Conservation (phyloP, 2,113 vertebrate species). For the Ptyas mucosa region DNA sequence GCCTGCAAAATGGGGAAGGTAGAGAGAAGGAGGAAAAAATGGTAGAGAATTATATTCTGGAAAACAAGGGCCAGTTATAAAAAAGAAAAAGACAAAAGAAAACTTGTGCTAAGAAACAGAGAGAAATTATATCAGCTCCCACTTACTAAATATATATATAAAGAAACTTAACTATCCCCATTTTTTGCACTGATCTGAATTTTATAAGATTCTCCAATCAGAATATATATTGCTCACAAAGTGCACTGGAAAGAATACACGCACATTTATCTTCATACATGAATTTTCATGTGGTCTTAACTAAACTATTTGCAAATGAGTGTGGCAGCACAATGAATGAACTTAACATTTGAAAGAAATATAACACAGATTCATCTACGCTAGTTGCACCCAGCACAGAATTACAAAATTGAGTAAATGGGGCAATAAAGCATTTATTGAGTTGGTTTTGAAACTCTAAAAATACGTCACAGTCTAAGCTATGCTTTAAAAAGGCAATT, state of each 20-base stretch:
- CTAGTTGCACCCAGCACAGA: background rate
- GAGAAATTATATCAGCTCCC: background rate
- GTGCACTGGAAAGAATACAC: background rate
- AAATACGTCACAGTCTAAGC: background rate
- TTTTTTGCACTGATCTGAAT: background rate
- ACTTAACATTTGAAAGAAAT: background rate
- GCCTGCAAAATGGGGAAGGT: background rate
- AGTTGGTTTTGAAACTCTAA: background rate
- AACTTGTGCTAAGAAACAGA: background rate
- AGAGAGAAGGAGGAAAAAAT: background rate
- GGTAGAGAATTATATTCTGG: background rate
- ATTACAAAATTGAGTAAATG: background rate
- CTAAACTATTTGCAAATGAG: background rate
- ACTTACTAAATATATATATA: background rate
- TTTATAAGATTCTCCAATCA: background rate
- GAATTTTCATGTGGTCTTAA: background rate
- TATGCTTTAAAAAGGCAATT: background rate
- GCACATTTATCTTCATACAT: background rate
- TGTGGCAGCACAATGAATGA: background rate
- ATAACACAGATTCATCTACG: background rate
- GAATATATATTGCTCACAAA: background rate
- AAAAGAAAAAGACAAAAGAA: background rate
- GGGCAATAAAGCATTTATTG: background rate
- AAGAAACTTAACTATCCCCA: background rate
- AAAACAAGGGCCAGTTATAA: background rate